Evolutionary conservation across 2,888 invertebrate species (phyloP).

Genomic region (Caenorhabditis wallacei): DNA sequence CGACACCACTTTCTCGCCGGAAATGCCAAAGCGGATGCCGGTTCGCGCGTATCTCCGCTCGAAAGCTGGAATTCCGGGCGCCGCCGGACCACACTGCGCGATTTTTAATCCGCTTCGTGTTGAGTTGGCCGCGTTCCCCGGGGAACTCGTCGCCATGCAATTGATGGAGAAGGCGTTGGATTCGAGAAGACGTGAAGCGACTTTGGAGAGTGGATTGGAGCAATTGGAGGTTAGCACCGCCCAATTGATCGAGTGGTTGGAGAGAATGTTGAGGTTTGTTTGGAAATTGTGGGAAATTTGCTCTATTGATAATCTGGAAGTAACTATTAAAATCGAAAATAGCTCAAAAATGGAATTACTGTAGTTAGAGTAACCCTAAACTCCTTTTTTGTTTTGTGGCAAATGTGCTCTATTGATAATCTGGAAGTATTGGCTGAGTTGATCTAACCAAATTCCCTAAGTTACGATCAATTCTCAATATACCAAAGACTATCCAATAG

Average conservation of each 20-base stretch:
- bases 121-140: constrained; percentile 92
- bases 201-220: constrained; percentile 85
- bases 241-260: constrained; percentile 86
- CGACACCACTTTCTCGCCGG: constrained; percentile 88
- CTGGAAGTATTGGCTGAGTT: no score
- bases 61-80: constrained; percentile 94
- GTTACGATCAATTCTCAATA: no score
- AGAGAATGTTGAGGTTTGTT: constrained; percentile 77
- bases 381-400: no score
- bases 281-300: no score
- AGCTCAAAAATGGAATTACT: no score
- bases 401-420: no score
- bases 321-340: no score
- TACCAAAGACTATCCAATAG: no score
- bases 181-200: constrained; percentile 86
- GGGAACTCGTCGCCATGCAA: constrained; percentile 88
- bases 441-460: no score
- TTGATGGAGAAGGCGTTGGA: constrained; percentile 79
- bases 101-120: constrained; percentile 94
- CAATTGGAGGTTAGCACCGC: constrained; percentile 92
- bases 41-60: constrained; percentile 95
- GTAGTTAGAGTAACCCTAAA: no score
- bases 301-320: no score
- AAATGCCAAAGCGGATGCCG: constrained; percentile 90
- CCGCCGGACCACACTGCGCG: constrained; percentile 91